phyloP scores from a whole-genome alignment of 2,888 invertebrate species.

The Griposia aprilina region DNA sequence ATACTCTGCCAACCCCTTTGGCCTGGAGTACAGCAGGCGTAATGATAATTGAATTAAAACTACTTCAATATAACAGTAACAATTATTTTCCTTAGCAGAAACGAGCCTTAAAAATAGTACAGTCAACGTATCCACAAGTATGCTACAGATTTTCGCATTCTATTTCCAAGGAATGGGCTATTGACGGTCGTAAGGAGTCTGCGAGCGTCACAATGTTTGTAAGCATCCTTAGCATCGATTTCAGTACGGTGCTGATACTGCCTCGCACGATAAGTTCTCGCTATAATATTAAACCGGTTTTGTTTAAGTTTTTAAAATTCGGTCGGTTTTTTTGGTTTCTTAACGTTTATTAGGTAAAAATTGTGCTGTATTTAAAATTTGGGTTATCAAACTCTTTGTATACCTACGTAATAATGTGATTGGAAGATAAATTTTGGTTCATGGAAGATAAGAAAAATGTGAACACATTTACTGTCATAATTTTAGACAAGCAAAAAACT shows the following conservation, averaged over 20 bases:
- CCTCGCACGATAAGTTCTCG: neutral
- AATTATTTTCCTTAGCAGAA: neutral
- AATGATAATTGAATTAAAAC: neutral
- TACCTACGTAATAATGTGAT: neutral
- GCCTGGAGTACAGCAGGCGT: neutral
- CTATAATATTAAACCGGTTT: slow-evolving; percentile 12
- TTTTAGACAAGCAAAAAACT: neutral
- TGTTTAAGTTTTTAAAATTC: neutral
- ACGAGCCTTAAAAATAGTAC: neutral
- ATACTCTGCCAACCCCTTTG: neutral
- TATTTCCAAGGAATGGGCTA: slow-evolving; percentile 22
- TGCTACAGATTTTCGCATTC: slow-evolving; percentile 34
- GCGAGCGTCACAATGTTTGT: slow-evolving; percentile 31
- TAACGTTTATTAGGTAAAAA: neutral
- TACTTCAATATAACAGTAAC: too few relatives aligned
- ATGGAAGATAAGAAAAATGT: neutral
- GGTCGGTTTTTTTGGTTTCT: neutral
- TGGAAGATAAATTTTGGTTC: neutral
- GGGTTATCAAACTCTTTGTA: too few relatives aligned
- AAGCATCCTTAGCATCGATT: slow-evolving; percentile 23
- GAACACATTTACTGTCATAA: neutral
- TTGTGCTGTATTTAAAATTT: neutral
- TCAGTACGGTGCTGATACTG: slow-evolving; percentile 9
- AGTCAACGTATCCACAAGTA: slow-evolving; percentile 5
- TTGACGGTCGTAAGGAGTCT: slow-evolving; percentile 28